phyloP scores from a whole-genome alignment of 2,888 invertebrate species.

The Noctua pronuba region DNA sequence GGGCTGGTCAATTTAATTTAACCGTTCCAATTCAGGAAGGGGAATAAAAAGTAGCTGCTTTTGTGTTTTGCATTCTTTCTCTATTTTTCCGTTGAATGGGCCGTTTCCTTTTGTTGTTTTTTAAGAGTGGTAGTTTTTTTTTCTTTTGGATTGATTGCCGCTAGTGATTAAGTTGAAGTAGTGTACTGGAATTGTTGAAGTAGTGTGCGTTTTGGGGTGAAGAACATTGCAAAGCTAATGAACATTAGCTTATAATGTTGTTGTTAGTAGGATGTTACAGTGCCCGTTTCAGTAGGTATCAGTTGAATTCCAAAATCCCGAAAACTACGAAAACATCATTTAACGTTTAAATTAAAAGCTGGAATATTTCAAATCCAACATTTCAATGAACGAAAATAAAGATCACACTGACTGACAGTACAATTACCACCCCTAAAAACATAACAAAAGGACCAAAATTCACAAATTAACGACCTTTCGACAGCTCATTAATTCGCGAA shows the following conservation, averaged over 20 bases:
- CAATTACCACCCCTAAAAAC: slow-evolving; percentile 9
- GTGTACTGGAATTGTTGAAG: neutral
- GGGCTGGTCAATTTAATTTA: slow-evolving; percentile 60
- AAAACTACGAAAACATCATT: neutral
- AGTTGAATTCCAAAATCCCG: neutral
- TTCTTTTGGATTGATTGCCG: neutral
- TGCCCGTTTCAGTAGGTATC: neutral
- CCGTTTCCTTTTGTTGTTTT: neutral
- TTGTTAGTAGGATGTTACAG: neutral
- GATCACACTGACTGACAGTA: neutral
- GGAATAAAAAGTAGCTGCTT: slow-evolving; percentile 15
- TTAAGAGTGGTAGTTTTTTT: neutral
- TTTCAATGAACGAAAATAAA: neutral
- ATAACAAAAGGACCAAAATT: slow-evolving; percentile 10
- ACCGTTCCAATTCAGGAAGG: neutral
- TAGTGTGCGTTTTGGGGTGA: neutral
- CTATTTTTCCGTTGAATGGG: neutral
- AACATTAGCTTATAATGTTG: neutral
- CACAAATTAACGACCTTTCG: slow-evolving; percentile 38
- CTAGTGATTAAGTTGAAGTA: neutral
- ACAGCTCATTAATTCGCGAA: slow-evolving; percentile 52
- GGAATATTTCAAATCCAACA: neutral
- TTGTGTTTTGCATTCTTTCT: slow-evolving; percentile 16
- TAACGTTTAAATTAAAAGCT: neutral
- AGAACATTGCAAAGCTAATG: neutral